Base-by-base conservation (phyloP, 2,113 vertebrate species). In the Emydura subglobosa region DNA sequence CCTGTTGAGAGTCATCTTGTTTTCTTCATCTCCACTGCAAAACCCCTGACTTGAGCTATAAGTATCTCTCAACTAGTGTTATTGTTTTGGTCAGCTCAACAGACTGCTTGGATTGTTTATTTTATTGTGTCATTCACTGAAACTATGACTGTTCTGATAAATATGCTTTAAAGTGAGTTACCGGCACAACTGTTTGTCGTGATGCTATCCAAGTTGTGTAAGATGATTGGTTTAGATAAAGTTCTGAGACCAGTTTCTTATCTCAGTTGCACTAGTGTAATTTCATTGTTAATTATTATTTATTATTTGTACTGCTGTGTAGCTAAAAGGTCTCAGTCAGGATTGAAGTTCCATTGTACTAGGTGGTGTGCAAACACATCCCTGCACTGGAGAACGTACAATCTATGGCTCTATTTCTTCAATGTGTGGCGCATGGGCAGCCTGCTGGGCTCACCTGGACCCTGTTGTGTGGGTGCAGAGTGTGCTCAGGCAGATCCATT, bases 161-260 rank as follows among this genome's bases (percentile, higher is more conserved):
- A 61, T 31, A 61, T 61, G 29, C 29, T 24, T n/a, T 3, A 5
- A 1, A 1, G 29, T 22, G 53, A 17, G 7, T 12, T 34, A n/a
- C 27, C 50, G 1, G 42, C 42, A 1, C 31, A 82, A 49, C 12
- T 3, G 19, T 2, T 17, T 0, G 0, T 44, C 34, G 49, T 5
- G 55, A n/a, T 0, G 10, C 25, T 42, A 42, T 17, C 10, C 17
- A 5, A 54, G 17, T 4, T 50, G 61, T n/a, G 2, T 1, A 61
- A 61, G 59, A 61, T 31, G 29, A 2, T 1, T 24, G 2, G 7
- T 76, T 42, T 27, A 55, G 44, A 7, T 3, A 21, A 34, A 47
- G 16, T 2, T 39, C 79, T 83, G 83, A n/a, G 79, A 59, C 47
- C 59, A 72, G 49, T 34, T 54, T 25, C 83, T 29, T 14, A 42